Percentiles rank a stretch among this genome's conserved stretches.
Conservation (phyloP, 2,888 invertebrate species). For the Apamea anceps region DNA sequence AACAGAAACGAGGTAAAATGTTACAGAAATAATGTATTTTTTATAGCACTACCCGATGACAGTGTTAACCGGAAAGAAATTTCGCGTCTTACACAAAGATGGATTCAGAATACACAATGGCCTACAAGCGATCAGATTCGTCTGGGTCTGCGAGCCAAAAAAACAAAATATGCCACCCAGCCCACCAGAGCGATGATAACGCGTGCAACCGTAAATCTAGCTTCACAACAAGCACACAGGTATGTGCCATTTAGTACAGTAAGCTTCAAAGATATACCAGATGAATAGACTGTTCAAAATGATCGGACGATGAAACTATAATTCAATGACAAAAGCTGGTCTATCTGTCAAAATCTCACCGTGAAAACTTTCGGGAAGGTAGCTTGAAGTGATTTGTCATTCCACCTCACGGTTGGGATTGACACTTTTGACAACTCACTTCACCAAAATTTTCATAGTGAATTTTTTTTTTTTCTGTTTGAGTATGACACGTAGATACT, state of each 20-base stretch:
- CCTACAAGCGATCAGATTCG: not conserved
- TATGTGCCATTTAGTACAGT: not conserved
- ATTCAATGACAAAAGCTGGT: not conserved
- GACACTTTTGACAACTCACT: not conserved
- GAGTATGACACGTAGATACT: not conserved
- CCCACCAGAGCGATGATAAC: not conserved
- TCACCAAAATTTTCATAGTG: not conserved
- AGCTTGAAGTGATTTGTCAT: not conserved
- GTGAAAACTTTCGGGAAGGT: not conserved
- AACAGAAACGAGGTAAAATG: not conserved
- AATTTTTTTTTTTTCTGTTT: not conserved
- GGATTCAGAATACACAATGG: not conserved
- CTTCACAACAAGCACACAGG: accelerated
- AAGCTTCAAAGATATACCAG: not conserved
- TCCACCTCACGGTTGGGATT: not conserved
- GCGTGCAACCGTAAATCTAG: accelerated
- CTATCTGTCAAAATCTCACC: not conserved
- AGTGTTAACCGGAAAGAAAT: not conserved
- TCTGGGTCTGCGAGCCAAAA: not conserved
- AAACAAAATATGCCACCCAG: no score
- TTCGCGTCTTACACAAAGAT: not conserved
- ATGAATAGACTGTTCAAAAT: not conserved
- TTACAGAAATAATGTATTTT: not conserved
- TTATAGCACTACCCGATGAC: constrained; percentile 12
- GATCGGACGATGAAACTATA: not conserved